phyloP scores from a whole-genome alignment of 2,888 invertebrate genomes.

The Hydrotaea diabolus region DNA sequence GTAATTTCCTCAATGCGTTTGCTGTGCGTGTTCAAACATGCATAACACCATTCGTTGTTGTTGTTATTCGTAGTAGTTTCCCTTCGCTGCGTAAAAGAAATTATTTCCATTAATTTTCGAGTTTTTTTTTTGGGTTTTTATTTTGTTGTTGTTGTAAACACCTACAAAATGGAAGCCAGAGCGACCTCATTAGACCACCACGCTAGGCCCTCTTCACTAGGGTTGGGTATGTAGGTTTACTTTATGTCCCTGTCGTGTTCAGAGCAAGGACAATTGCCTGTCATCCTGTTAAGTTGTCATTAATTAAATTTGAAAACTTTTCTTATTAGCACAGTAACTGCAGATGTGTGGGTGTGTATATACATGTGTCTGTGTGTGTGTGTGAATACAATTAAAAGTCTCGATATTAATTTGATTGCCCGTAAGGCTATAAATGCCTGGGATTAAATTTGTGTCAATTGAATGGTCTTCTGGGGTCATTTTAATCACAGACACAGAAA shows the following conservation, averaged over 20 bases:
- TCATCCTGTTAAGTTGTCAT: conserved; percentile 58
- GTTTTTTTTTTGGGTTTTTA: conserved; percentile 17
- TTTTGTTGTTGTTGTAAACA: conserved; percentile 44
- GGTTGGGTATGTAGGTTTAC: too few relatives aligned
- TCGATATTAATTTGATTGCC: conserved; percentile 1
- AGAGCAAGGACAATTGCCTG: conserved; percentile 2
- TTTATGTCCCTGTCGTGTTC: background rate
- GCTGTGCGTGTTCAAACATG: conserved; percentile 61
- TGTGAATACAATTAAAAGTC: background rate
- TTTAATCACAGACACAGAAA: background rate
- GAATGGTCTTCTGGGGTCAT: background rate
- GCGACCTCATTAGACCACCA: background rate
- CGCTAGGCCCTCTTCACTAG: background rate
- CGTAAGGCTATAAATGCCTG: background rate
- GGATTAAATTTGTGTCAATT: conserved; percentile 4
- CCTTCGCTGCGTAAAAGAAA: conserved; percentile 50
- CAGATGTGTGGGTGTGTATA: too few relatives aligned
- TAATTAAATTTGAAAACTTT: conserved; percentile 52
- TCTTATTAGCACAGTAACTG: background rate
- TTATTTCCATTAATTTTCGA: conserved; percentile 54
- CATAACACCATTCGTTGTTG: conserved; percentile 48
- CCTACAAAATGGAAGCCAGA: conserved; percentile 31
- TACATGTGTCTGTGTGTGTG: too few relatives aligned
- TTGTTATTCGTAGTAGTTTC: conserved; percentile 26
- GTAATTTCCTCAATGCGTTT: conserved; percentile 63